Percentiles rank a stretch among this genome's conserved stretches.
phyloP scores from a whole-genome alignment of 1,140 invertebrate genomes.

The Mycetomoellerius zeteki region DNA sequence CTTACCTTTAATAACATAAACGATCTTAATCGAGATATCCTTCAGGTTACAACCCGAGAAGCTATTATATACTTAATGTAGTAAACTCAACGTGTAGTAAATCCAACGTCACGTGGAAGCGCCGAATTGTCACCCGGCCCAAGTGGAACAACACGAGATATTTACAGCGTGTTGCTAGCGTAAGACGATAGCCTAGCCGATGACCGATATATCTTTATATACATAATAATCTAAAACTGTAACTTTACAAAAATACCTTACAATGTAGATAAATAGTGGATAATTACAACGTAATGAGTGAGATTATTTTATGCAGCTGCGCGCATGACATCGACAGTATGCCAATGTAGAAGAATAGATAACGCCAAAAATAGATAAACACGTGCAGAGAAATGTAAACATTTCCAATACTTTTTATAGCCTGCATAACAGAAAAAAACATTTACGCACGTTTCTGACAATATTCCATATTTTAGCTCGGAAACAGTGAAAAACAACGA shows the following conservation, averaged over 20 bases:
- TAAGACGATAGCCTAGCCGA: background rate
- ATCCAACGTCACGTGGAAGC: background rate
- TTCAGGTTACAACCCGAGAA: background rate
- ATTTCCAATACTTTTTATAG: background rate
- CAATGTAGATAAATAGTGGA: too few species aligned
- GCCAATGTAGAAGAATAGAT: constrained; percentile 3
- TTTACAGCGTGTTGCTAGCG: background rate
- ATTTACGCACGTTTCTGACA: too few species aligned
- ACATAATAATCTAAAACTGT: too few species aligned
- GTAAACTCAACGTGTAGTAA: background rate
- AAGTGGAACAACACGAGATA: constrained; percentile 12
- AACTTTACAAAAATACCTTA: too few species aligned
- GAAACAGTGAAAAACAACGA: too few species aligned
- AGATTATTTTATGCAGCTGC: background rate
- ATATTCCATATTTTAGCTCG: too few species aligned
- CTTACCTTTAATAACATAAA: constrained; percentile 52
- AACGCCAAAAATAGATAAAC: background rate
- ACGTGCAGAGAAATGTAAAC: background rate
- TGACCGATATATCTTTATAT: background rate
- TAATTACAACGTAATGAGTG: background rate
- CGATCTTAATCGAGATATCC: constrained; percentile 41
- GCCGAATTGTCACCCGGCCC: background rate
- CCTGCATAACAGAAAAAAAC: background rate
- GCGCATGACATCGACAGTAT: background rate
- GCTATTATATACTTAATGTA: constrained; percentile 46